A percentile compares a stretch with the other conserved stretches of the same genome.
Conservation (phyloP, 2,888 invertebrate genomes). For the Drosophila engyochracea region DNA sequence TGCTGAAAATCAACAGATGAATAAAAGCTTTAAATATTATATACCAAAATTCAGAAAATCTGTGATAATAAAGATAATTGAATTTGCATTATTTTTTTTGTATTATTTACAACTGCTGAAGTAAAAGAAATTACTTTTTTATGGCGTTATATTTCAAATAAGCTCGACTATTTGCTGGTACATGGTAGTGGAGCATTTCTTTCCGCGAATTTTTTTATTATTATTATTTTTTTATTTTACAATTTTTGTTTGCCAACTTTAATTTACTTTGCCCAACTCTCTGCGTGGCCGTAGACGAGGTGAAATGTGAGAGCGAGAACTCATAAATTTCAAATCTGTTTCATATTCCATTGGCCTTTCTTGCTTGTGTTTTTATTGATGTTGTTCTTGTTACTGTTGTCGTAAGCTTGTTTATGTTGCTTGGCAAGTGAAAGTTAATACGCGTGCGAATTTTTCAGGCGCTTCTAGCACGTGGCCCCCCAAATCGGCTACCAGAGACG, state of each 20-base stretch:
- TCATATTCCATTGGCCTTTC: slow-evolving; percentile 65
- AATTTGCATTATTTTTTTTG: neutral
- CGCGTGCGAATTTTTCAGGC: slow-evolving; percentile 70
- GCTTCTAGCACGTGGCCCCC: slow-evolving; percentile 37
- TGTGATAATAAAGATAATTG: neutral
- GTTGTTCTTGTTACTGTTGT: slow-evolving; percentile 28
- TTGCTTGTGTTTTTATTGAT: slow-evolving; percentile 36
- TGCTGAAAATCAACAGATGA: slow-evolving; percentile 5
- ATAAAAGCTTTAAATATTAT: slow-evolving; percentile 23
- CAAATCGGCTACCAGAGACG: slow-evolving; percentile 19
- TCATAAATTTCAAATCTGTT: slow-evolving; percentile 76
- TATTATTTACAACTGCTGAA: neutral
- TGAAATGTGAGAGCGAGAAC: slow-evolving; percentile 34
- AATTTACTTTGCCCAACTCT: slow-evolving; percentile 61
- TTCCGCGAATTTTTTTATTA: slow-evolving; percentile 17
- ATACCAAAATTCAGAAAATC: neutral
- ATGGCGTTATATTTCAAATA: neutral
- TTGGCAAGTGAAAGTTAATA: slow-evolving; percentile 72
- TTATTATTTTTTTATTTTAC: slow-evolving; percentile 28
- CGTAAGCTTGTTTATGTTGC: slow-evolving; percentile 72
- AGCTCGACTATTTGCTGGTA: slow-evolving; percentile 21
- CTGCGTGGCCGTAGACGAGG: slow-evolving; percentile 23
- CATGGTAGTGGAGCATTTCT: neutral
- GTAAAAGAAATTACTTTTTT: neutral
- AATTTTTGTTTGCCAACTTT: slow-evolving; percentile 66